phyloP scores from a whole-genome alignment of 2,113 vertebrate species.

The Pteronura brasiliensis region DNA sequence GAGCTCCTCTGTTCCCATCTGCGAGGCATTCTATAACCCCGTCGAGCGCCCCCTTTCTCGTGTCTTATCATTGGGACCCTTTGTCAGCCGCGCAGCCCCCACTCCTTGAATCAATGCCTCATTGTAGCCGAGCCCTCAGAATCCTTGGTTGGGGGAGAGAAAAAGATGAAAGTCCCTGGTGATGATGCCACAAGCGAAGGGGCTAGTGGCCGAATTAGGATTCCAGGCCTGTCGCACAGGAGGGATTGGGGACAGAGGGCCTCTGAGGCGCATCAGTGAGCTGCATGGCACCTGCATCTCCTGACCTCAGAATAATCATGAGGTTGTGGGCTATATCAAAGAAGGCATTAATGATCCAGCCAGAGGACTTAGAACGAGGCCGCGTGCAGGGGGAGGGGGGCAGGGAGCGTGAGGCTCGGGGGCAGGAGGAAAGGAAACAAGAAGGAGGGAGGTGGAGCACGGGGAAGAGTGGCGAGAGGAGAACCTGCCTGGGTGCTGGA shows the following conservation, averaged over 20 bases:
- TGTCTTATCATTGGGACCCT: constrained; percentile 77
- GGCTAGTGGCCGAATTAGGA: constrained; percentile 83
- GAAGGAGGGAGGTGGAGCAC: constrained; percentile 28
- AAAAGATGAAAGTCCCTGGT: constrained; percentile 72
- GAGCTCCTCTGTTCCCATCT: constrained; percentile 69
- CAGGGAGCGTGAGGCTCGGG: not conserved
- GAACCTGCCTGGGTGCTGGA: not conserved
- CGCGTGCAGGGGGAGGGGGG: not conserved
- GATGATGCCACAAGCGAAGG: constrained; percentile 69
- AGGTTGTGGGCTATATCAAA: constrained; percentile 87
- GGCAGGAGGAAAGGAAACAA: constrained; percentile 23
- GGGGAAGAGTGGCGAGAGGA: not conserved
- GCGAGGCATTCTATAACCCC: constrained; percentile 70
- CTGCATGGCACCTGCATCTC: constrained; percentile 85
- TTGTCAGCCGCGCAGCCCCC: constrained; percentile 64
- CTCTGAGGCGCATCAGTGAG: constrained; percentile 82
- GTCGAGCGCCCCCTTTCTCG: constrained; percentile 79
- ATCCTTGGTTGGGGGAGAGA: constrained; percentile 50
- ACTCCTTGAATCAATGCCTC: constrained; percentile 80
- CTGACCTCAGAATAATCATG: constrained; percentile 85
- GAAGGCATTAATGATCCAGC: constrained; percentile 84
- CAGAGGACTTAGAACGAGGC: constrained; percentile 61
- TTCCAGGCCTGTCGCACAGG: constrained; percentile 79
- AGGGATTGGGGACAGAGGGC: constrained; percentile 84
- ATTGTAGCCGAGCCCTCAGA: constrained; percentile 77